These are phyloP conservation scores for Gallinago solitaria DNA, from an alignment of 2,797 vertebrate genomes.

Conservation along the genomic window DNA sequence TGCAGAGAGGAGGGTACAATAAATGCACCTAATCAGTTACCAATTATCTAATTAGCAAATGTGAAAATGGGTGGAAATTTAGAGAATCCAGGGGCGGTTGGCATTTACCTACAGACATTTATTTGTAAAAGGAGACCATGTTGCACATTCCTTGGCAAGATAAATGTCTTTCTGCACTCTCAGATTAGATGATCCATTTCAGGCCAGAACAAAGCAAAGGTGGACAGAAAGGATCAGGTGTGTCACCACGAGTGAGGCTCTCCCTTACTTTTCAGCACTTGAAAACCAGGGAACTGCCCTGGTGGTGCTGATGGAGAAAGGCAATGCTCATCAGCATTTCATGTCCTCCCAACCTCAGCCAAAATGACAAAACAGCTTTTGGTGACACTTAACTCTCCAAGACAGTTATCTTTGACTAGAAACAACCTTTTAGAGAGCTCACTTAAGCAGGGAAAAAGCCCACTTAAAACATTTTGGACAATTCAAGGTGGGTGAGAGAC, in stretches of 20 bases:
- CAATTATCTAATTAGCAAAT: background rate
- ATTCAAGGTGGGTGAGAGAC: background rate
- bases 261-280: background rate
- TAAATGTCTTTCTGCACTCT: background rate
- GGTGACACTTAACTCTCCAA: background rate
- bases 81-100: accelerated
- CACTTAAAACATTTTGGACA: background rate
- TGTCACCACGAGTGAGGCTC: background rate
- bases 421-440: background rate
- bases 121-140: background rate
- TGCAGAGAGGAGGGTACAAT: background rate
- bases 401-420: background rate
- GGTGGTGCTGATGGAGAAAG: background rate
- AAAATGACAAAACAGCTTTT: background rate
- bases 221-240: background rate
- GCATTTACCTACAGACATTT: background rate
- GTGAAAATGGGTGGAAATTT: background rate
- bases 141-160: background rate
- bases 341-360: background rate
- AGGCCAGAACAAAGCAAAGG: background rate
- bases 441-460: background rate
- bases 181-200: background rate
- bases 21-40: background rate
- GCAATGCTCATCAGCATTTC: background rate
- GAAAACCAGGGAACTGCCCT: background rate